Evolutionary conservation across 1,140 invertebrate genomes (phyloP).

Genomic region (Sminthurinus signatus): DNA sequence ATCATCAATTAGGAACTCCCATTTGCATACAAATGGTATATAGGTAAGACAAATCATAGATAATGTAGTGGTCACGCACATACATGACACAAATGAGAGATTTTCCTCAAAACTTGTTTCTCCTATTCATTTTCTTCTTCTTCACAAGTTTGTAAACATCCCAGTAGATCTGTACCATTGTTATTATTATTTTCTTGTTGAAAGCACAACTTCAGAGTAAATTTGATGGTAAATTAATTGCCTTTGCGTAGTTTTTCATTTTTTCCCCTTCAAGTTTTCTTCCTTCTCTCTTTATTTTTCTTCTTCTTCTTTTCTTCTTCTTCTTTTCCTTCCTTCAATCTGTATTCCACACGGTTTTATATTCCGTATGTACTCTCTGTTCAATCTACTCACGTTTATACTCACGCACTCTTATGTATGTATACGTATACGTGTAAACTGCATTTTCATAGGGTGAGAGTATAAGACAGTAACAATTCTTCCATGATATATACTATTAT

Average conservation of each 20-base stretch:
- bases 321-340: no score
- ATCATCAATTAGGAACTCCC: background rate
- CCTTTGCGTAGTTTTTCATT: background rate
- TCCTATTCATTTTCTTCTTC: background rate
- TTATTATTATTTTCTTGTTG: constrained; percentile 13
- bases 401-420: no score
- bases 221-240: constrained; percentile 9
- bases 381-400: no score
- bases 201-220: background rate
- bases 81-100: constrained; percentile 2
- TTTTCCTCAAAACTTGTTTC: background rate
- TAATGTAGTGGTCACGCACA: constrained; percentile 11
- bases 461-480: no score
- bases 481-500: no score
- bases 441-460: no score
- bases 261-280: background rate
- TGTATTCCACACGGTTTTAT: no score
- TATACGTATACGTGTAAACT: no score
- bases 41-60: constrained; percentile 11
- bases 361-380: no score
- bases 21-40: constrained; percentile 5
- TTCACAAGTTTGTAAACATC: constrained; percentile 9
- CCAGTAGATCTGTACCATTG: no score
- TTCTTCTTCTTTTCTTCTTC: no score
- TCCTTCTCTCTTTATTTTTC: no score